Evolutionary conservation across 2,113 vertebrate genomes (phyloP).

Genomic region (Myrmecobius fasciatus): DNA sequence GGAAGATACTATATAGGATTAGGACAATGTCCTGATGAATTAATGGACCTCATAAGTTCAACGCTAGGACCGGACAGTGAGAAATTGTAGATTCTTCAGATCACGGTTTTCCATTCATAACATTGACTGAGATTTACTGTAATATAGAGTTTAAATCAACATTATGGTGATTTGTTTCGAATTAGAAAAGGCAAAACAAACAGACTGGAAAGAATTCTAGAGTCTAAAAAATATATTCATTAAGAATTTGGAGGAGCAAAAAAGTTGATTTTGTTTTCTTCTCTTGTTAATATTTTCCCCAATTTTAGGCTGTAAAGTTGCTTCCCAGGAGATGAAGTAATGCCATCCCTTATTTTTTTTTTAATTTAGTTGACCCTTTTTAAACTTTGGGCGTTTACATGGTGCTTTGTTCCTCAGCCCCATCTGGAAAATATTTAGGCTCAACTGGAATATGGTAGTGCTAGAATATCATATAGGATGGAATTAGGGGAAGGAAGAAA

Average conservation of each 20-base stretch:
- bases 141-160: constrained; percentile 65
- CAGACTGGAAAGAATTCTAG: constrained; percentile 27
- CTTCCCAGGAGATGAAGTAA: constrained; percentile 60
- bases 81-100: background rate
- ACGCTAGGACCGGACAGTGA: background rate
- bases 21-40: background rate
- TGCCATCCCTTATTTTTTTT: constrained; percentile 55
- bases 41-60: constrained; percentile 13
- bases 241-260: constrained; percentile 50
- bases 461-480: constrained; percentile 79
- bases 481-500: constrained; percentile 67
- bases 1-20: constrained; percentile 31
- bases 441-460: constrained; percentile 77
- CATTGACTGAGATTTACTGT: constrained; percentile 54
- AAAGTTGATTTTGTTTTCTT: constrained; percentile 12
- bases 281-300: background rate
- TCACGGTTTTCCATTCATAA: constrained; percentile 52
- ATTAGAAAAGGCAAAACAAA: constrained; percentile 65
- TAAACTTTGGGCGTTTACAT: constrained; percentile 80
- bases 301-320: constrained; percentile 41
- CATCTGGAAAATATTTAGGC: constrained; percentile 86
- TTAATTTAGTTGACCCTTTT: constrained; percentile 78
- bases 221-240: constrained; percentile 59
- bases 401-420: constrained; percentile 72
- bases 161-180: constrained; percentile 43